A percentile compares a stretch with the other conserved stretches of the same genome.
These are phyloP conservation scores for Sparidentex hasta DNA, from an alignment of 2,797 vertebrate genomes.

Conservation along the genomic window DNA sequence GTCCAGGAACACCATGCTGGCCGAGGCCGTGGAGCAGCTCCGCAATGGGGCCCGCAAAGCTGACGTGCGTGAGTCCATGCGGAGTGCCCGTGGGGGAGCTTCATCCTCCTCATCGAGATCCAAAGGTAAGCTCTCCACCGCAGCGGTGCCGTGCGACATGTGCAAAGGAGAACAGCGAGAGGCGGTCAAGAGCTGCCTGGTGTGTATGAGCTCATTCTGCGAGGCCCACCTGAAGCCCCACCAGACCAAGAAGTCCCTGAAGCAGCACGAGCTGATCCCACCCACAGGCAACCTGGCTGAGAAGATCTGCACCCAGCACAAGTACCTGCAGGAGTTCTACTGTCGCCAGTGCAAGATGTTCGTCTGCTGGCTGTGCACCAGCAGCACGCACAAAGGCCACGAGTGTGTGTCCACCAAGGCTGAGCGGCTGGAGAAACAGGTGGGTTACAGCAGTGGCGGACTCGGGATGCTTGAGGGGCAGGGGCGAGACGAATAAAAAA, in stretches of 20 bases:
- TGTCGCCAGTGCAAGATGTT: slow-evolving; percentile 83
- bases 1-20: slow-evolving; percentile 88
- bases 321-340: slow-evolving; percentile 89
- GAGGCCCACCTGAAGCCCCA: slow-evolving; percentile 85
- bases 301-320: slow-evolving; percentile 88
- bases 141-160: slow-evolving; percentile 79
- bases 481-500: no score
- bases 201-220: slow-evolving; percentile 87
- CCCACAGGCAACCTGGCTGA: slow-evolving; percentile 80
- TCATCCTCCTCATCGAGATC: slow-evolving; percentile 43
- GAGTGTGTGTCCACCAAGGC: slow-evolving; percentile 84
- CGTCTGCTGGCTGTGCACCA: slow-evolving; percentile 88
- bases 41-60: slow-evolving; percentile 71
- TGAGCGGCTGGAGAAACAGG: slow-evolving; percentile 84
- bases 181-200: slow-evolving; percentile 84
- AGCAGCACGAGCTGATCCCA: slow-evolving; percentile 83
- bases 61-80: slow-evolving; percentile 74
- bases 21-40: slow-evolving; percentile 87
- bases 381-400: slow-evolving; percentile 85
- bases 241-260: slow-evolving; percentile 77
- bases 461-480: no score
- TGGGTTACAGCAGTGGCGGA: slow-evolving; percentile 27
- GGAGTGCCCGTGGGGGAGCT: slow-evolving; percentile 44
- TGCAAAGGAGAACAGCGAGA: slow-evolving; percentile 75
- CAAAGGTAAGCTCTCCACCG: slow-evolving; percentile 55